Evolutionary conservation across 2,797 vertebrate species (phyloP).

Genomic region (Girardinus metallicus): DNA sequence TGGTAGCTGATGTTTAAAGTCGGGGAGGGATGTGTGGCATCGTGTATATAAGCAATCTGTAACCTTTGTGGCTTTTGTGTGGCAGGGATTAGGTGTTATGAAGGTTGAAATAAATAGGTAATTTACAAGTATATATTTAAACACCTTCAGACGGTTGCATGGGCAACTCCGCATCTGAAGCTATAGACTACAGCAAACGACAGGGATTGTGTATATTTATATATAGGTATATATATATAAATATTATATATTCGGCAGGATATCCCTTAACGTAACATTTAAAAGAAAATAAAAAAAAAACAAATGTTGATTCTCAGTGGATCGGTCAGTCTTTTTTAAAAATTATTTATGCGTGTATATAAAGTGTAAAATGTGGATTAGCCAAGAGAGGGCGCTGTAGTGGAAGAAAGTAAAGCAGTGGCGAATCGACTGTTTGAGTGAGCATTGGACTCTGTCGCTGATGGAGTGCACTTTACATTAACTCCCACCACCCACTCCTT

Average conservation of each 20-base stretch:
- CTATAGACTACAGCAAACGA: constrained; percentile 50
- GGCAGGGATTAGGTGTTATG: constrained; percentile 58
- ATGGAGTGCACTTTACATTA: constrained; percentile 82
- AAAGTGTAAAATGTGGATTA: constrained; percentile 66
- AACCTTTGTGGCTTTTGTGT: constrained; percentile 75
- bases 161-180: constrained; percentile 44
- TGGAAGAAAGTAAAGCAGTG: constrained; percentile 67
- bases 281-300: constrained; percentile 21
- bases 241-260: constrained; percentile 74
- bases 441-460: constrained; percentile 62
- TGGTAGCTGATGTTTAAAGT: constrained; percentile 48
- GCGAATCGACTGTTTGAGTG: constrained; percentile 75
- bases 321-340: constrained; percentile 56
- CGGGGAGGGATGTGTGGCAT: constrained; percentile 41
- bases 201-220: constrained; percentile 78
- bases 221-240: constrained; percentile 57
- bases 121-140: constrained; percentile 64
- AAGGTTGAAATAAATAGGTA: constrained; percentile 49
- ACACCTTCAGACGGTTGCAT: constrained; percentile 45
- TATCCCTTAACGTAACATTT: constrained; percentile 57
- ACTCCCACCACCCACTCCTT: constrained; percentile 31
- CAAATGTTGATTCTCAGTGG: constrained; percentile 75
- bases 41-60: constrained; percentile 80
- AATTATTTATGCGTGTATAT: constrained; percentile 76
- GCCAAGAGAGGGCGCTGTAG: constrained; percentile 68